phyloP scores from a whole-genome alignment of 2,797 vertebrate genomes.

The Lophius americanus region DNA sequence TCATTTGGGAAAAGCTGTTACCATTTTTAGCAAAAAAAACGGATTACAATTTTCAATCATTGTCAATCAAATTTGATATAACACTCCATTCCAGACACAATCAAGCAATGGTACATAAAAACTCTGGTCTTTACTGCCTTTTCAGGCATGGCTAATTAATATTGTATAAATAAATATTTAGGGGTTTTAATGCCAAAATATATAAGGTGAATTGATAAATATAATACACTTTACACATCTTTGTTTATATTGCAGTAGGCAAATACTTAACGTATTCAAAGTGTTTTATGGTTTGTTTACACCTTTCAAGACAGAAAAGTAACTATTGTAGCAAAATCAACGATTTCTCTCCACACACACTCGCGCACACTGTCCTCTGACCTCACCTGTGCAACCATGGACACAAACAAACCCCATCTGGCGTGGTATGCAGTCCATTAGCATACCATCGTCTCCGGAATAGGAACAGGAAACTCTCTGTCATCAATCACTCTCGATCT shows the following conservation, averaged over 20 bases:
- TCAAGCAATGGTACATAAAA: too few relatives aligned
- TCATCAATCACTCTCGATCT: conserved; percentile 42
- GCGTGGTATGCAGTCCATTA: conserved; percentile 67
- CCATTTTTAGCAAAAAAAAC: too few relatives aligned
- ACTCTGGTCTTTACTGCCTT: too few relatives aligned
- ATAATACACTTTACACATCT: too few relatives aligned
- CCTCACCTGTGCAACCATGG: conserved; percentile 52
- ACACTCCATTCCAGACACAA: too few relatives aligned
- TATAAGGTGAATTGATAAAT: too few relatives aligned
- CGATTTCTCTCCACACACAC: background rate
- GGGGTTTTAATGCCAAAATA: too few relatives aligned
- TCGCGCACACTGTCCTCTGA: conserved; percentile 27
- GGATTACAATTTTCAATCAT: too few relatives aligned
- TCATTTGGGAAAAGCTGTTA: background rate
- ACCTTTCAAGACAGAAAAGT: background rate
- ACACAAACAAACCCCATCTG: conserved; percentile 77
- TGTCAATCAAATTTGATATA: background rate
- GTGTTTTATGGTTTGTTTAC: background rate
- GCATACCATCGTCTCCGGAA: conserved; percentile 70
- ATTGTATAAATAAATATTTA: too few relatives aligned
- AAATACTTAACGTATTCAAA: background rate
- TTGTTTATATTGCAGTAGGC: too few relatives aligned
- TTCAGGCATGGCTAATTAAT: too few relatives aligned
- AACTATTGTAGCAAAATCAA: background rate
- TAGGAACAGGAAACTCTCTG: conserved; percentile 60